A percentile compares a stretch with the other conserved stretches of the same genome.
These are phyloP conservation scores for Bambusicola thoracicus DNA, from an alignment of 2,113 vertebrate species.

Conservation along the genomic window DNA sequence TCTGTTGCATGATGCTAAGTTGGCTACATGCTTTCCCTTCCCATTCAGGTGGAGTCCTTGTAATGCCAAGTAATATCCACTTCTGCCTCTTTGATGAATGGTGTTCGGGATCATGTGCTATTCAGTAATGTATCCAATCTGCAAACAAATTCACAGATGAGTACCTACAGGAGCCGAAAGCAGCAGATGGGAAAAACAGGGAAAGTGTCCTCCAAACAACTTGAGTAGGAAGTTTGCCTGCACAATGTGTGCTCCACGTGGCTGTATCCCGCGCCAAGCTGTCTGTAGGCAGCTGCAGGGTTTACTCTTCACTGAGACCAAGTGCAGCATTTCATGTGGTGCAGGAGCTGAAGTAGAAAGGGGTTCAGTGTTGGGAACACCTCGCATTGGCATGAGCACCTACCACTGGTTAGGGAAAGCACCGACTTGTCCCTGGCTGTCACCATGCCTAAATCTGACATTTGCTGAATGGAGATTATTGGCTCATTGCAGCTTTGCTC, in stretches of 20 bases:
- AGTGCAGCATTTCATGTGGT: background rate
- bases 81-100: slow-evolving; percentile 15
- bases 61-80: slow-evolving; percentile 32
- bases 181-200: background rate
- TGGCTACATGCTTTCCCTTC: slow-evolving; percentile 19
- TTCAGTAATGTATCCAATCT: background rate
- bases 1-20: slow-evolving; percentile 67
- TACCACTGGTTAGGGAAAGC: background rate
- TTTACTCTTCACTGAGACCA: background rate
- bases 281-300: background rate
- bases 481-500: background rate
- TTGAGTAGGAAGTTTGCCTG: background rate
- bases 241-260: background rate
- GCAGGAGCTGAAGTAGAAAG: background rate
- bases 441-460: background rate
- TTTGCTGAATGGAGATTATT: background rate
- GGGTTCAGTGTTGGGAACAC: background rate
- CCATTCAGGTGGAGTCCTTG: slow-evolving; percentile 42
- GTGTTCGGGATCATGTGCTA: slow-evolving; percentile 3
- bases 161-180: background rate
- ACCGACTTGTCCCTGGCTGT: accelerated
- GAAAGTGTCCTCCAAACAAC: background rate
- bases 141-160: background rate
- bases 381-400: background rate
- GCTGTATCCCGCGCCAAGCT: background rate